phyloP scores from a whole-genome alignment of 2,888 invertebrate genomes.

The Aelia acuminata region DNA sequence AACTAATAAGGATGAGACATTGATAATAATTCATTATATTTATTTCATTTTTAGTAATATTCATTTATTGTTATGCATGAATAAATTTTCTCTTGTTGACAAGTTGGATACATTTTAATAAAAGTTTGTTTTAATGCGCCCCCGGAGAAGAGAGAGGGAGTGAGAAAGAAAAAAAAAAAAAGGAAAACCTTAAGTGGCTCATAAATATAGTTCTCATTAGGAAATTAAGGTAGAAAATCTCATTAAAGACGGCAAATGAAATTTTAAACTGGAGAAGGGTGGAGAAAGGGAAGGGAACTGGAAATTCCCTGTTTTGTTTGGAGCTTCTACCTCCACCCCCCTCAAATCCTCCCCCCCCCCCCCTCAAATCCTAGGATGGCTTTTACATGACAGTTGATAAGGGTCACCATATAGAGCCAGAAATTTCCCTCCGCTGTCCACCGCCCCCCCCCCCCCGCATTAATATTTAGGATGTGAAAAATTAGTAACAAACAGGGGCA shows the following conservation, averaged over 20 bases:
- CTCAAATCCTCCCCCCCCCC: slow-evolving; percentile 45
- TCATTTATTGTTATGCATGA: neutral
- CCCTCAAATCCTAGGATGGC: slow-evolving; percentile 48
- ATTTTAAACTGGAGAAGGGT: slow-evolving; percentile 20
- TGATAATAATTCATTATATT: too few relatives aligned
- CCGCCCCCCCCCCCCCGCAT: neutral
- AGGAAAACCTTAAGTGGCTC: neutral
- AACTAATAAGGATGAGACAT: too few relatives aligned
- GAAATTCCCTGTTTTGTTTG: neutral
- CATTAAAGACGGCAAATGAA: slow-evolving; percentile 38
- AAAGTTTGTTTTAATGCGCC: neutral
- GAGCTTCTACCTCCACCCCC: too few relatives aligned
- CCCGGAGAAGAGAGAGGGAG: neutral
- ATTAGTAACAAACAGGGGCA: slow-evolving; percentile 39
- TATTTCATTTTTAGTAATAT: too few relatives aligned
- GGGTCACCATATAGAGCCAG: slow-evolving; percentile 24
- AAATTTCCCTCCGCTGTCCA: neutral
- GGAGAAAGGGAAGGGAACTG: neutral
- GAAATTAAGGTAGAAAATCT: slow-evolving; percentile 24
- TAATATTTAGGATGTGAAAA: slow-evolving; percentile 44
- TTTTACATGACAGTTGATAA: slow-evolving; percentile 51
- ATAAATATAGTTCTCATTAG: neutral
- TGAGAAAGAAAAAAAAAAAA: too few relatives aligned
- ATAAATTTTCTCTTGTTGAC: neutral
- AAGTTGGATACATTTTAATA: neutral